Percentiles rank a stretch among this genome's conserved stretches.
Evolutionary conservation across 2,888 invertebrate species (phyloP).

Genomic region (Diaprepes abbreviatus): DNA sequence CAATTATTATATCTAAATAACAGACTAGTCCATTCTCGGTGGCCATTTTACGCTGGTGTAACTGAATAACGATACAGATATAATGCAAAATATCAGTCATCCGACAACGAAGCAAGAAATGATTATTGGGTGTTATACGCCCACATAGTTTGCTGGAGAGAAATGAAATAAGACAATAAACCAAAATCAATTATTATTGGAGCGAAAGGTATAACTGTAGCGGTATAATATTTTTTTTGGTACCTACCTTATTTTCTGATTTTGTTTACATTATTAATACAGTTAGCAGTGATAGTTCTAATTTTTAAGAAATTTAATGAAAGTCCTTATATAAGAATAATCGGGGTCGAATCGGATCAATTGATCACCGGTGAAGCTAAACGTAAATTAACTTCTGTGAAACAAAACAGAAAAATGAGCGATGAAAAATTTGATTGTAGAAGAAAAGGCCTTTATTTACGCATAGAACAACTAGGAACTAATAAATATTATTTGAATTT

Average conservation of each 20-base stretch:
- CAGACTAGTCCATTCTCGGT: not conserved
- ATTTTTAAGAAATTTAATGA: too few species aligned
- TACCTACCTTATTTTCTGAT: slow-evolving; percentile 6
- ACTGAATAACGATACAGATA: slow-evolving; percentile 13
- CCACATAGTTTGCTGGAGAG: slow-evolving; percentile 1
- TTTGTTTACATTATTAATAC: not conserved
- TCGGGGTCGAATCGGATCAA: too few species aligned
- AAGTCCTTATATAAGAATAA: too few species aligned
- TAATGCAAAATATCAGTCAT: slow-evolving; percentile 17
- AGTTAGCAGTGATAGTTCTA: not conserved
- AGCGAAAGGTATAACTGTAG: slow-evolving; percentile 16
- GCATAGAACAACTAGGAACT: too few species aligned
- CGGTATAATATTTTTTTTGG: not conserved
- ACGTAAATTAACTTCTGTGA: too few species aligned
- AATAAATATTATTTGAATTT: too few species aligned
- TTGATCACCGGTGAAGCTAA: too few species aligned
- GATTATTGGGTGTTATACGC: slow-evolving; percentile 15
- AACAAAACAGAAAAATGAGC: too few species aligned
- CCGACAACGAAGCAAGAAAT: slow-evolving; percentile 8
- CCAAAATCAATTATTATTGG: slow-evolving; percentile 17
- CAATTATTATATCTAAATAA: slow-evolving; percentile 6
- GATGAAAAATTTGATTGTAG: too few species aligned
- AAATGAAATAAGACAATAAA: slow-evolving; percentile 12
- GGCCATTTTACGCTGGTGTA: slow-evolving; percentile 1
- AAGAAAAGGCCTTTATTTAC: too few species aligned